These are phyloP conservation scores for Mythimna vitellina DNA, from an alignment of 2,888 invertebrate species.

Conservation along the genomic window DNA sequence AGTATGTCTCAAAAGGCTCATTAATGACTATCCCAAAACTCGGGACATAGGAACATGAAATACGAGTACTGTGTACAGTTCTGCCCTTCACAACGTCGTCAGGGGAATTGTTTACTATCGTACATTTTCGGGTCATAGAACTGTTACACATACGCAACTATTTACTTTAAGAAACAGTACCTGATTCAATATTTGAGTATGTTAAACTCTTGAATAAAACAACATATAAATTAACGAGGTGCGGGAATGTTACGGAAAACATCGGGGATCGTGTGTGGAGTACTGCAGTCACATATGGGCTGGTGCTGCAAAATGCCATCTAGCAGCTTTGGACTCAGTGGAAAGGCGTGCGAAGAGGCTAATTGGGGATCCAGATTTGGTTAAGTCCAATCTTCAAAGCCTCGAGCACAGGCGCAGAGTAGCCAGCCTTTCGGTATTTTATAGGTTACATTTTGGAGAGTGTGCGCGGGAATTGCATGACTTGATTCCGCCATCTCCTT, in stretches of 20 bases:
- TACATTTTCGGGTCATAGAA: slow-evolving; percentile 32
- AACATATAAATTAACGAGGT: neutral
- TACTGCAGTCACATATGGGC: too few species aligned
- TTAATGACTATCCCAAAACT: slow-evolving; percentile 64
- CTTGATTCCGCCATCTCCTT: too few species aligned
- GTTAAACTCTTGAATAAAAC: neutral
- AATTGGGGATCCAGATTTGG: too few species aligned
- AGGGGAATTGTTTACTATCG: slow-evolving; percentile 49
- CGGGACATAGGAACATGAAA: slow-evolving; percentile 60
- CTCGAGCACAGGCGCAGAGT: too few species aligned
- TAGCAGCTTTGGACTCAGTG: too few species aligned
- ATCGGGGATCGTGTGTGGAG: too few species aligned
- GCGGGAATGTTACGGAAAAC: neutral
- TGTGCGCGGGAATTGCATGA: too few species aligned
- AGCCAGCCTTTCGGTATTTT: too few species aligned
- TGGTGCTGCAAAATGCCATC: too few species aligned
- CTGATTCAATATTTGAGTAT: neutral
- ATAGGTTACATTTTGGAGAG: too few species aligned
- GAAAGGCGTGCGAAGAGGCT: too few species aligned
- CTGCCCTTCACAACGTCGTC: slow-evolving; percentile 44
- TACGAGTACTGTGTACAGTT: slow-evolving; percentile 53
- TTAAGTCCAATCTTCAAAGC: too few species aligned
- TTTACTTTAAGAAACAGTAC: slow-evolving; percentile 4
- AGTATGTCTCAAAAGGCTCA: slow-evolving; percentile 57
- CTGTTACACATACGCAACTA: neutral